These are phyloP conservation scores for Drosophila fungiperda DNA, from an alignment of 2,888 invertebrate species.

Conservation along the genomic window DNA sequence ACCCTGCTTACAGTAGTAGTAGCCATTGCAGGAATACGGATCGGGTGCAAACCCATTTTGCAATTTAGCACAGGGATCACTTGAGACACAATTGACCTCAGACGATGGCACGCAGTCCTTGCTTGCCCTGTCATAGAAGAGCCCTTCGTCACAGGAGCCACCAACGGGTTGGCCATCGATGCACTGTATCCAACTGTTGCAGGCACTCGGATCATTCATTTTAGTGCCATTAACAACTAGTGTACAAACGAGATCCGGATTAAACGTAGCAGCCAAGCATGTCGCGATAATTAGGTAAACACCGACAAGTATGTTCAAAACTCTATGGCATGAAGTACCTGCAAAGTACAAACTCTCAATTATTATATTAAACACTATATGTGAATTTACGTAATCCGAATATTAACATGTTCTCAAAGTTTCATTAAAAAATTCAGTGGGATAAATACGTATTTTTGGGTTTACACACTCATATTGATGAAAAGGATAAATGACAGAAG, in stretches of 20 bases:
- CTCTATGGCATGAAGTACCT: conserved; percentile 8
- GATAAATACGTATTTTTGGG: neutral
- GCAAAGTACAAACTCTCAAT: neutral
- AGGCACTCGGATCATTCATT: conserved; percentile 79
- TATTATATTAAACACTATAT: neutral
- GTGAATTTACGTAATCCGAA: neutral
- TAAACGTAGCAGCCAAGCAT: conserved; percentile 47
- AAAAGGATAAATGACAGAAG: neutral
- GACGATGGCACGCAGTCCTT: conserved; percentile 59
- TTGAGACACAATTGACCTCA: conserved; percentile 71
- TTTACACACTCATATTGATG: conserved; percentile 46
- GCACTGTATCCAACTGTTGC: conserved; percentile 78
- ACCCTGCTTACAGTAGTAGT: conserved; percentile 79
- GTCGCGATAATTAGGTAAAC: conserved; percentile 5
- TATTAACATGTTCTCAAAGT: neutral
- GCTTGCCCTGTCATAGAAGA: conserved; percentile 72
- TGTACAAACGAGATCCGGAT: conserved; percentile 68
- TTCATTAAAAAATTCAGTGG: neutral
- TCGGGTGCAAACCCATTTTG: conserved; percentile 73
- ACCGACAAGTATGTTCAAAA: conserved; percentile 1
- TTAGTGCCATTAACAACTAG: conserved; percentile 72
- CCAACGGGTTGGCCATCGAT: conserved; percentile 60
- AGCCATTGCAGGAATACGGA: conserved; percentile 78
- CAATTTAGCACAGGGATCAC: conserved; percentile 70
- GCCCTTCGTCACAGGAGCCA: conserved; percentile 64